phyloP scores from a whole-genome alignment of 2,797 vertebrate species.

The Fringilla coelebs region DNA sequence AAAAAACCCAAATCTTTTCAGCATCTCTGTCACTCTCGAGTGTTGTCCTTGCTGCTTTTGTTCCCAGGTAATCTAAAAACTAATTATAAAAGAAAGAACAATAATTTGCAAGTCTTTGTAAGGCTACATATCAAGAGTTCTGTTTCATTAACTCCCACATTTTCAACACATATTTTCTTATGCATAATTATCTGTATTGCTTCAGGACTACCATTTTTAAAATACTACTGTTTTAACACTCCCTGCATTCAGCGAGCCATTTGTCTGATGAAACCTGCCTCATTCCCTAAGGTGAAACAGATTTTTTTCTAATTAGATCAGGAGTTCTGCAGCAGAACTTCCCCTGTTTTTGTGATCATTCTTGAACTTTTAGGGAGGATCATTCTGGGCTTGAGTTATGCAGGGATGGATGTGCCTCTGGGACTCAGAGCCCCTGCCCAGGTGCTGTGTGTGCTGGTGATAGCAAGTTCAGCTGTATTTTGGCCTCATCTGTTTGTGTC shows the following conservation, averaged over 20 bases:
- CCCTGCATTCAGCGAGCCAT: not conserved
- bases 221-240: conserved; percentile 8
- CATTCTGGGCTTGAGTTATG: not conserved
- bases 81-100: conserved; percentile 31
- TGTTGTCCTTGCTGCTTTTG: conserved; percentile 28
- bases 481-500: not conserved
- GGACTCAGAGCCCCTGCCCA: not conserved
- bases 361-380: not conserved
- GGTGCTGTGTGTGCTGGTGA: not conserved
- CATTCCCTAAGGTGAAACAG: conserved; percentile 29
- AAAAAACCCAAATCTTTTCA: not conserved
- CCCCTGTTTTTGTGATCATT: not conserved
- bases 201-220: conserved; percentile 11
- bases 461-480: not conserved
- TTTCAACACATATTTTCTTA: conserved; percentile 42
- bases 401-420: not conserved
- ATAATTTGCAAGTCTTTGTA: conserved; percentile 33
- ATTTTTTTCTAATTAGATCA: conserved; percentile 1
- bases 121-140: conserved; percentile 39
- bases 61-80: conserved; percentile 60
- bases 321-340: conserved; percentile 21
- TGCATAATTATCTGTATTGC: conserved; percentile 21
- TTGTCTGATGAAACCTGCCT: conserved; percentile 46
- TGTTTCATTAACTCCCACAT: conserved; percentile 61
- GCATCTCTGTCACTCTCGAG: not conserved